Evolutionary conservation across 2,888 invertebrate genomes (phyloP).

Genomic region (Chaitophorus viminalis): DNA sequence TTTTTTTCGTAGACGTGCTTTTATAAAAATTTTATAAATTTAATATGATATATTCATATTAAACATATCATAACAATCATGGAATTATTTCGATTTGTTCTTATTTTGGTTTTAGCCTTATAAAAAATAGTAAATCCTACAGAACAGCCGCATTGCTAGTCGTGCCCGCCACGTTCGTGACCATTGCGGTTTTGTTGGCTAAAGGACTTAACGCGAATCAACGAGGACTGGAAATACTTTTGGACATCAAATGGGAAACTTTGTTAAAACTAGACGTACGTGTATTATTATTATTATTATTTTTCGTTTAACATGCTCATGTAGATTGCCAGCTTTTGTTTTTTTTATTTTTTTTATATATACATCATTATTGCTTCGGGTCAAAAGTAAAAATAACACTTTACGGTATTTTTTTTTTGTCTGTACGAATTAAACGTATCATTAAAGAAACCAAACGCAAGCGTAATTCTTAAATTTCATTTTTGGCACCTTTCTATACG

Average conservation of each 20-base stretch:
- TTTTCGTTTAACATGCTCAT: not conserved
- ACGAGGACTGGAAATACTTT: slow-evolving; percentile 64
- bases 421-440: too few species aligned
- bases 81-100: too few species aligned
- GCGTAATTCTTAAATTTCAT: not conserved
- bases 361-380: too few species aligned
- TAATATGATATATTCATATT: too few species aligned
- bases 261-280: slow-evolving; percentile 68
- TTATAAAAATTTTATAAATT: too few species aligned
- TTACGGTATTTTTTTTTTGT: too few species aligned
- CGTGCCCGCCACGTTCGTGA: slow-evolving; percentile 67
- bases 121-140: slow-evolving; percentile 70
- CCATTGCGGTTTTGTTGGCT: slow-evolving; percentile 67
- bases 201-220: slow-evolving; percentile 67
- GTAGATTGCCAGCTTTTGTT: not conserved
- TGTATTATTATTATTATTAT: slow-evolving; percentile 5
- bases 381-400: too few species aligned
- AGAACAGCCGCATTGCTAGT: slow-evolving; percentile 69
- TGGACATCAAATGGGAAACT: slow-evolving; percentile 66
- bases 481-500: not conserved
- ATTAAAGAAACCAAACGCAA: not conserved
- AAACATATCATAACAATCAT: not conserved
- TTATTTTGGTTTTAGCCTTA: slow-evolving; percentile 66
- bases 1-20: too few species aligned
- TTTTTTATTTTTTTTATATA: too few species aligned